These are phyloP conservation scores for Buceros bicornis DNA, from an alignment of 2,797 vertebrate genomes.

Conservation along the genomic window DNA sequence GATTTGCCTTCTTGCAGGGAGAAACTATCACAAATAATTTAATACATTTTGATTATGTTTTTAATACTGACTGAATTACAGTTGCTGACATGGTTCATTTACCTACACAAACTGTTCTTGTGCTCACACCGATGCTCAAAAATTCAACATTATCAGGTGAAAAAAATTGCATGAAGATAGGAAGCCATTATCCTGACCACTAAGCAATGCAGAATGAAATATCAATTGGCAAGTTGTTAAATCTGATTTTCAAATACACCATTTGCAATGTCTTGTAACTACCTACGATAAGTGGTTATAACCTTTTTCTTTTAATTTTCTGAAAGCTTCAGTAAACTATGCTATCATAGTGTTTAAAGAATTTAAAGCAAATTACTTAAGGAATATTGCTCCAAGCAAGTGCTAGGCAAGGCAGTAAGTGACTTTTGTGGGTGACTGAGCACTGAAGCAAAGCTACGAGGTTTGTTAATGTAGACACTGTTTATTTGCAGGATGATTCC, in stretches of 20 bases:
- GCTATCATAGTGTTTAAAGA: constrained; percentile 39
- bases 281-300: constrained; percentile 37
- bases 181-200: constrained; percentile 59
- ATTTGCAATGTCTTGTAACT: constrained; percentile 49
- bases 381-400: constrained; percentile 47
- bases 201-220: constrained; percentile 57
- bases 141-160: constrained; percentile 53
- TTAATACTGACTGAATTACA: constrained; percentile 49
- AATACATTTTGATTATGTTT: constrained; percentile 62
- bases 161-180: constrained; percentile 40
- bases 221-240: constrained; percentile 59
- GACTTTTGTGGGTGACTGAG: constrained; percentile 68
- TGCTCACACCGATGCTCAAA: constrained; percentile 37
- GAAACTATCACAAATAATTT: constrained; percentile 56
- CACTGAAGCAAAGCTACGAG: constrained; percentile 37
- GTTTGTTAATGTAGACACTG: constrained; percentile 33
- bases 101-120: constrained; percentile 59
- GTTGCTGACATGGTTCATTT: constrained; percentile 65
- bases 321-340: constrained; percentile 43
- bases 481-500: constrained; percentile 37
- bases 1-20: not conserved
- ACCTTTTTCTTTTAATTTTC: constrained; percentile 17
- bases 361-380: constrained; percentile 59
- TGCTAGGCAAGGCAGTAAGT: constrained; percentile 17
- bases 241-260: constrained; percentile 57